Percentiles rank a stretch among this genome's conserved stretches.
Conservation (phyloP, 2,888 invertebrate genomes). For the Platycheirus albimanus region DNA sequence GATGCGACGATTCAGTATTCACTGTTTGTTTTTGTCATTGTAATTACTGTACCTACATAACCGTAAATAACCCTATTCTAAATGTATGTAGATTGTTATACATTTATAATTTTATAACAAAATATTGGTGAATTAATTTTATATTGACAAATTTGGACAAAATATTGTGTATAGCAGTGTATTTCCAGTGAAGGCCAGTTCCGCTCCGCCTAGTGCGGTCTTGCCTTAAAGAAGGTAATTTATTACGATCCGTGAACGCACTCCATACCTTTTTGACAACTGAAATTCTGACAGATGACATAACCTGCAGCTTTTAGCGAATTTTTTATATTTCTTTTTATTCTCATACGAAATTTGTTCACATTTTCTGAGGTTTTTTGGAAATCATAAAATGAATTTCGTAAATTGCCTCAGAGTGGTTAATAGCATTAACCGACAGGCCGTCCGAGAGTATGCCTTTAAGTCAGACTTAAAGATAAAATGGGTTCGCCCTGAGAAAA, state of each 20-base stretch:
- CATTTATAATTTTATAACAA: too few species aligned
- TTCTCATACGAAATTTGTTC: background rate
- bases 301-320: constrained; percentile 42
- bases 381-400: constrained; percentile 69
- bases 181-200: too few species aligned
- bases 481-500: constrained; percentile 89
- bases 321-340: constrained; percentile 21
- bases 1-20: too few species aligned
- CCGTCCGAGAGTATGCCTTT: constrained; percentile 83
- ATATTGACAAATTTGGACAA: too few species aligned
- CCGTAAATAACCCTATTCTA: too few species aligned
- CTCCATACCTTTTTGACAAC: background rate
- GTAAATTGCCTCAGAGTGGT: constrained; percentile 75
- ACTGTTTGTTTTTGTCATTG: too few species aligned
- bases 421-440: constrained; percentile 75
- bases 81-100: too few species aligned
- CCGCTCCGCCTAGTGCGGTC: too few species aligned
- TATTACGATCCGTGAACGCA: constrained; percentile 19
- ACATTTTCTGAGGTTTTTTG: background rate
- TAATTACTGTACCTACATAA: too few species aligned
- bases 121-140: too few species aligned
- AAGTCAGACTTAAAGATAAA: constrained; percentile 90
- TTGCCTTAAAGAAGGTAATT: too few species aligned
- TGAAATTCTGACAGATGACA: constrained; percentile 51
- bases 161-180: too few species aligned